A percentile compares a stretch with the other conserved stretches of the same genome.
Evolutionary conservation across 2,888 invertebrate species (phyloP).

Genomic region (Drosophila leonis): DNA sequence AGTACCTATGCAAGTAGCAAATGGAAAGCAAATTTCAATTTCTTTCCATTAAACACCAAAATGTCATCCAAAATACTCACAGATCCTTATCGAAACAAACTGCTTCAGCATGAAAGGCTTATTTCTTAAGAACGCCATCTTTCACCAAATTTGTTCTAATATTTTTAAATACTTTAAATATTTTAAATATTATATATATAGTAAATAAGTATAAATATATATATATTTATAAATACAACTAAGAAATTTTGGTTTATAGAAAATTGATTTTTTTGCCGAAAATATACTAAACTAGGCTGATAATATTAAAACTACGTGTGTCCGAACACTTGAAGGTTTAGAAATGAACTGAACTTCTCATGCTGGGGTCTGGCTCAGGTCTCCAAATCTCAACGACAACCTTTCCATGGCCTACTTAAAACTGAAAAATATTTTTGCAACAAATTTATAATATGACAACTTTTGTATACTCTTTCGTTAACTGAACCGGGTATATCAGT

Average conservation of each 20-base stretch:
- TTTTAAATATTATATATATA: background rate
- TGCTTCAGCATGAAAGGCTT: background rate
- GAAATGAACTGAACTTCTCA: background rate
- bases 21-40: too few species aligned
- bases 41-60: too few species aligned
- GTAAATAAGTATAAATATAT: background rate
- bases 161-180: background rate
- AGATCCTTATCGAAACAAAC: background rate
- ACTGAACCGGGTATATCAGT: background rate
- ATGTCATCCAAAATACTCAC: background rate
- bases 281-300: background rate
- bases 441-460: background rate
- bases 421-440: background rate
- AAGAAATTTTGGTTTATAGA: background rate
- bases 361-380: background rate
- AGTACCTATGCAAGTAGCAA: background rate
- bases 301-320: slow-evolving; percentile 6
- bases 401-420: background rate
- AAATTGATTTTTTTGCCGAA: background rate
- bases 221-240: slow-evolving; percentile 3
- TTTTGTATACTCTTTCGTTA: background rate
- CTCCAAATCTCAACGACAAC: background rate
- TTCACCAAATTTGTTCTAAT: background rate
- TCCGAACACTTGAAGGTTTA: slow-evolving; percentile 11
- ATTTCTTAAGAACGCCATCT: slow-evolving; percentile 3